Percentiles rank a stretch among this genome's conserved stretches.
phyloP scores from a whole-genome alignment of 1,140 invertebrate genomes.

The Drosophila aff. region DNA sequence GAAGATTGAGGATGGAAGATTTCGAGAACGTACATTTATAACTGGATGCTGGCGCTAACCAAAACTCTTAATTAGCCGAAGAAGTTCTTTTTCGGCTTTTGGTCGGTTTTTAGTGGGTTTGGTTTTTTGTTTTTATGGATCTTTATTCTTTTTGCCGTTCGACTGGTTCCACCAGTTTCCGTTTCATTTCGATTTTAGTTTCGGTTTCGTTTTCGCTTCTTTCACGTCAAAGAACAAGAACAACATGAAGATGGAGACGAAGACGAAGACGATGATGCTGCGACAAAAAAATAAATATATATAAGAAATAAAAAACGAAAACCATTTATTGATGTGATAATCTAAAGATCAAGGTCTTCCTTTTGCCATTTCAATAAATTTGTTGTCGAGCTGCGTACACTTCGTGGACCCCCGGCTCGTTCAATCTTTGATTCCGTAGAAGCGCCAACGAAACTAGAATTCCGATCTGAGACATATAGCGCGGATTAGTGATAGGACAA shows the following conservation, averaged over 20 bases:
- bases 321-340: slow-evolving; percentile 82
- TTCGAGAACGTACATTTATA: slow-evolving; percentile 10
- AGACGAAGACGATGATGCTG: slow-evolving; percentile 35
- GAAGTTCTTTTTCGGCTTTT: slow-evolving; percentile 64
- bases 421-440: slow-evolving; percentile 47
- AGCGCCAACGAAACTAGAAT: slow-evolving; percentile 53
- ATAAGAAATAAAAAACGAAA: slow-evolving; percentile 41
- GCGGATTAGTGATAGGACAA: slow-evolving; percentile 45
- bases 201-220: slow-evolving; percentile 64
- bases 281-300: slow-evolving; percentile 47
- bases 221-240: slow-evolving; percentile 61
- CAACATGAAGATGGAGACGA: slow-evolving; percentile 41
- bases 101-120: slow-evolving; percentile 19
- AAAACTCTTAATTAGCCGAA: slow-evolving; percentile 71
- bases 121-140: slow-evolving; percentile 23
- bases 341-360: slow-evolving; percentile 82
- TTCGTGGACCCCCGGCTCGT: slow-evolving; percentile 38
- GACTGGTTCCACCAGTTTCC: slow-evolving; percentile 78
- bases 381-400: slow-evolving; percentile 53
- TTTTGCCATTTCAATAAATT: slow-evolving; percentile 79
- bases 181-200: slow-evolving; percentile 60
- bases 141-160: slow-evolving; percentile 38
- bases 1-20: slow-evolving; percentile 11
- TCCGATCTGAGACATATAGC: slow-evolving; percentile 42
- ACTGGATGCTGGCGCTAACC: slow-evolving; percentile 38